Conservation (phyloP, 2,797 vertebrate genomes). For the Gastrophryne carolinensis region DNA sequence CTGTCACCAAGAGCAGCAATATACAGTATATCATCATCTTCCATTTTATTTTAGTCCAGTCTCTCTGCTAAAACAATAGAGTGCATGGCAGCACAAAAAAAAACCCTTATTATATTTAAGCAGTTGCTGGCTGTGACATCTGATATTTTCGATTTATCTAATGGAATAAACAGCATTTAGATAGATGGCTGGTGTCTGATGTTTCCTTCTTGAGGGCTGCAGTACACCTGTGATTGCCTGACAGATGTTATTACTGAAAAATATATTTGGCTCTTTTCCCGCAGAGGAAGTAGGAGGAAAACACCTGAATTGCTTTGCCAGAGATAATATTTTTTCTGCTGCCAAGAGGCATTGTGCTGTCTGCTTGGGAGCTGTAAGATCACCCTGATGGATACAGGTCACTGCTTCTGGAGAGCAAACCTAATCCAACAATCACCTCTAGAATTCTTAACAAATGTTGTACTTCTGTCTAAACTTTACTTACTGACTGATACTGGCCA, state of each 20-base stretch:
- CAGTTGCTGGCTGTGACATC: constrained; percentile 30
- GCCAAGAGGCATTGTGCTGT: constrained; percentile 45
- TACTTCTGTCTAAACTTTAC: neutral
- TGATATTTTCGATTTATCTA: constrained; percentile 43
- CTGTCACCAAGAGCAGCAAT: no score
- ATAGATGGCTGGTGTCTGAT: constrained; percentile 28
- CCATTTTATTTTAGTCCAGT: no score
- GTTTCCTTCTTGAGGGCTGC: constrained; percentile 26
- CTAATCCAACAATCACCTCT: constrained; percentile 15
- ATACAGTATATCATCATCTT: no score
- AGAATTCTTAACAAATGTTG: constrained; percentile 19
- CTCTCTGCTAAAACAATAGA: neutral
- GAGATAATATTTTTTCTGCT: constrained; percentile 45
- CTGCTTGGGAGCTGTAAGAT: constrained; percentile 18
- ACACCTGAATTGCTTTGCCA: constrained; percentile 40
- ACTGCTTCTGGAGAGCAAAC: constrained; percentile 23
- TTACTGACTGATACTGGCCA: neutral
- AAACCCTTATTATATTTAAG: constrained; percentile 36
- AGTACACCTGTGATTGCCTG: constrained; percentile 42
- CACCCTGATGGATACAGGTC: constrained; percentile 29
- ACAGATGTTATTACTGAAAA: constrained; percentile 49
- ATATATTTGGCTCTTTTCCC: constrained; percentile 36
- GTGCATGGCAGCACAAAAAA: constrained; percentile 7
- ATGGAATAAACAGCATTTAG: constrained; percentile 42
- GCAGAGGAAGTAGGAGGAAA: constrained; percentile 39